Evolutionary conservation across 2,113 vertebrate genomes (phyloP).

Genomic region (Eulacestoma nigropectus): DNA sequence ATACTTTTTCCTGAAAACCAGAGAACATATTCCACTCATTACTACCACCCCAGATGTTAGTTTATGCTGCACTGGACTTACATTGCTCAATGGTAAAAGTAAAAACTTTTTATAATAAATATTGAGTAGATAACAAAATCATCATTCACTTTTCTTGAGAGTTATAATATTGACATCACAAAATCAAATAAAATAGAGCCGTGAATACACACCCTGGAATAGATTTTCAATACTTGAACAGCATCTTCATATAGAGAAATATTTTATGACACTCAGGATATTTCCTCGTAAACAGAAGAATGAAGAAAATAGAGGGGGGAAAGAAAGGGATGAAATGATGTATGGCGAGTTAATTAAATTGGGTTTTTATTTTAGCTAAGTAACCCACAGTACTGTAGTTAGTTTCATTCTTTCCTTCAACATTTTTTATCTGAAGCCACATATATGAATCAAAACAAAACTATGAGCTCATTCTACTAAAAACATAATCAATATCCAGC

Average conservation of each 20-base stretch:
- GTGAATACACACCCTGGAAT: neutral
- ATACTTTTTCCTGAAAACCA: neutral
- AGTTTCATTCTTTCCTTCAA: neutral
- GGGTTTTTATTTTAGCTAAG: neutral
- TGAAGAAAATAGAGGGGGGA: neutral
- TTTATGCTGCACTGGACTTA: neutral
- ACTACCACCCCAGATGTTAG: neutral
- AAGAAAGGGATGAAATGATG: neutral
- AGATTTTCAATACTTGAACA: neutral
- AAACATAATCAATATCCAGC: neutral
- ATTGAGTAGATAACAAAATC: neutral
- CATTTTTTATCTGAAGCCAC: neutral
- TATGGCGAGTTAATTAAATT: neutral
- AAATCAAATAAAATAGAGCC: neutral
- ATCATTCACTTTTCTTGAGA: neutral
- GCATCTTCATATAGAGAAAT: neutral
- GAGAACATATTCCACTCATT: neutral
- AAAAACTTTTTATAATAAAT: neutral
- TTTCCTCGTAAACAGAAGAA: neutral
- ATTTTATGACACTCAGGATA: neutral
- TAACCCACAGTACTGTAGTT: neutral
- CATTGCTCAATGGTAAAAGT: neutral
- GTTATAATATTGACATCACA: neutral
- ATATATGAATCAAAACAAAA: neutral
- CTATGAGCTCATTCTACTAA: neutral